Conservation (phyloP, 2,888 invertebrate genomes). For the Pterostichus madidus region DNA sequence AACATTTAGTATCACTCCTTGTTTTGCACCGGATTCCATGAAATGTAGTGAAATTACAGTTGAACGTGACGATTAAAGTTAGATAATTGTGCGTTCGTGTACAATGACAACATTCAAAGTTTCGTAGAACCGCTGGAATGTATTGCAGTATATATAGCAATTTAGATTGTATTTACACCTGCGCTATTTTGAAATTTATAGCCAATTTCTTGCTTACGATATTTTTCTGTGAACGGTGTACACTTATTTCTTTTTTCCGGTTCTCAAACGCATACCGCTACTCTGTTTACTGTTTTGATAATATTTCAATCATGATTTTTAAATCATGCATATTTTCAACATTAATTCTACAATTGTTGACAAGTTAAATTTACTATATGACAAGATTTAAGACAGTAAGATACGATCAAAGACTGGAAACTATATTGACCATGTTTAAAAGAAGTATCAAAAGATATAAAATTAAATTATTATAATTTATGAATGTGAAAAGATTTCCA, state of each 20-base stretch:
- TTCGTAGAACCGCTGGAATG: conserved; percentile 38
- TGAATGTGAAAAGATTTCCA: not conserved
- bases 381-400: not conserved
- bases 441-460: conserved; percentile 8
- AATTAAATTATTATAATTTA: conserved; percentile 44
- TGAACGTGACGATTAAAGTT: conserved; percentile 26
- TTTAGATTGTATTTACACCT: conserved; percentile 56
- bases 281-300: not conserved
- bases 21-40: conserved; percentile 33
- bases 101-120: conserved; percentile 38
- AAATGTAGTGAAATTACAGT: conserved; percentile 31
- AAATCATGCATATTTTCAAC: too few relatives aligned
- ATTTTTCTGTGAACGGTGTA: not conserved
- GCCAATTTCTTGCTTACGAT: conserved; percentile 22
- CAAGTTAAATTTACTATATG: not conserved
- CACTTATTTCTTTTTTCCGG: not conserved
- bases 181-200: conserved; percentile 41
- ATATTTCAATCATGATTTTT: not conserved
- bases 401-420: not conserved
- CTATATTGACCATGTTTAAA: not conserved
- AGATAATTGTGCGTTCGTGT: conserved; percentile 26
- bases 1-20: conserved; percentile 16
- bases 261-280: not conserved
- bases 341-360: conserved; percentile 1
- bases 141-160: conserved; percentile 43